A percentile compares a stretch with the other conserved stretches of the same genome.
These are phyloP conservation scores for Chaetodon auriga DNA, from an alignment of 2,113 vertebrate species.

Conservation along the genomic window DNA sequence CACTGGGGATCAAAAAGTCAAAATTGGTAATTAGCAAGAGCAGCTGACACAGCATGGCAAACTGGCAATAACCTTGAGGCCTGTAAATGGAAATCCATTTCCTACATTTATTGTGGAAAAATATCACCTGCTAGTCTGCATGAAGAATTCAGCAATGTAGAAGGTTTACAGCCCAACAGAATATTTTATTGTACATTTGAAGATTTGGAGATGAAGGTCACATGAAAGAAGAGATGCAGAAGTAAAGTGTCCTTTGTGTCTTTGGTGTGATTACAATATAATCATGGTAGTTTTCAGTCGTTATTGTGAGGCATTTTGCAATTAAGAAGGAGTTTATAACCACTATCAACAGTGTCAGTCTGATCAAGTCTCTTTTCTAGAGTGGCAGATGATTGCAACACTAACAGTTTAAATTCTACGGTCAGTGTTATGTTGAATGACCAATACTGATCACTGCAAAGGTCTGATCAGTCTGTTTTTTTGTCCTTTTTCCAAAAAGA, in stretches of 20 bases:
- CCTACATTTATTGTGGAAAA: slow-evolving; percentile 1
- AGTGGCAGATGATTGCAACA: neutral
- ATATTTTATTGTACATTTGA: no score
- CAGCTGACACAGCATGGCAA: slow-evolving; percentile 34
- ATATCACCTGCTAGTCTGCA: neutral
- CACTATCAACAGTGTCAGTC: no score
- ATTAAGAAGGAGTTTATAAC: no score
- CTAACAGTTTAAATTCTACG: neutral
- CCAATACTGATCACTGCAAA: neutral
- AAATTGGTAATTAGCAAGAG: slow-evolving; percentile 52
- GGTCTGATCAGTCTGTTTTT: neutral
- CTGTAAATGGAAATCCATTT: slow-evolving; percentile 35
- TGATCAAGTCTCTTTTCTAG: no score
- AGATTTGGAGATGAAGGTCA: no score
- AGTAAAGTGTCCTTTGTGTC: no score
- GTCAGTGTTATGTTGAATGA: neutral
- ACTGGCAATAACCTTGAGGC: slow-evolving; percentile 17
- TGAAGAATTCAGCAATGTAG: neutral
- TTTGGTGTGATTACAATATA: no score
- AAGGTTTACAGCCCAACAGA: no score
- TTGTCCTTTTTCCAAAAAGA: neutral
- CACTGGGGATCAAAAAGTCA: slow-evolving; percentile 57
- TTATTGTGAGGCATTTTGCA: neutral
- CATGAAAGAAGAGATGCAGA: no score
- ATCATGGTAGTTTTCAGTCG: neutral